Percentiles rank a stretch among this genome's conserved stretches.
Conservation (phyloP, 2,888 invertebrate genomes). For the Drosophila mimetica region DNA sequence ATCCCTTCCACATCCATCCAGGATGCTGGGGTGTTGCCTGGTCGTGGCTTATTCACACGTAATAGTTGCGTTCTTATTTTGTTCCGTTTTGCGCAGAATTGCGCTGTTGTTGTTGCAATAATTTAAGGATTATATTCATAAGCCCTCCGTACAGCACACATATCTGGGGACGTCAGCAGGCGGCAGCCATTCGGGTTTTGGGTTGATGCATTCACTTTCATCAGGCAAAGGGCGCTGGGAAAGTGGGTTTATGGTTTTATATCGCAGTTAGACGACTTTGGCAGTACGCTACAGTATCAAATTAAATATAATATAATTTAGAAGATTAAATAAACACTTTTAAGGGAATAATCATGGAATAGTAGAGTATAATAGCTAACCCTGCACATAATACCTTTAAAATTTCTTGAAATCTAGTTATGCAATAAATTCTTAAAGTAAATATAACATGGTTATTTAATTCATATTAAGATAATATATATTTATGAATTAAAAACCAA, state of each 20-base stretch:
- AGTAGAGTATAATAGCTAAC: too few species aligned
- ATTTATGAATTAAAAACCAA: neutral
- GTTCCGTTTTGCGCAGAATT: constrained; percentile 51
- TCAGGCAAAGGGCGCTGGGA: neutral
- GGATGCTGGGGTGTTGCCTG: constrained; percentile 25
- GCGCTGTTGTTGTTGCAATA: constrained; percentile 68
- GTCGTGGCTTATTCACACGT: constrained; percentile 67
- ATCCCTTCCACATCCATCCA: constrained; percentile 2
- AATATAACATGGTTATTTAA: too few species aligned
- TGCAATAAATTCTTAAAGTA: too few species aligned
- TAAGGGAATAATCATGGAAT: too few species aligned
- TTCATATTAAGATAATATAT: too few species aligned
- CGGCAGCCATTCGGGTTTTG: constrained; percentile 10
- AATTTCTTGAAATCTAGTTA: too few species aligned
- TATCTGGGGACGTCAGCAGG: constrained; percentile 59
- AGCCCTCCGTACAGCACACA: constrained; percentile 61
- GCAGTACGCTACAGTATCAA: neutral
- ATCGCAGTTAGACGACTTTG: neutral
- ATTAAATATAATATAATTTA: neutral
- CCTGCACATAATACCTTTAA: too few species aligned
- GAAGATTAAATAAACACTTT: too few species aligned
- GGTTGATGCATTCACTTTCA: constrained; percentile 6
- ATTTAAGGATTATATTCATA: constrained; percentile 79
- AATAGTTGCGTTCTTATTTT: constrained; percentile 67
- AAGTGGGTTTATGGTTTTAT: neutral